Evolutionary conservation across 2,113 vertebrate species (phyloP), one percentile per base, ranked within the genome.

Genomic region (Vombatus ursinus): DNA sequence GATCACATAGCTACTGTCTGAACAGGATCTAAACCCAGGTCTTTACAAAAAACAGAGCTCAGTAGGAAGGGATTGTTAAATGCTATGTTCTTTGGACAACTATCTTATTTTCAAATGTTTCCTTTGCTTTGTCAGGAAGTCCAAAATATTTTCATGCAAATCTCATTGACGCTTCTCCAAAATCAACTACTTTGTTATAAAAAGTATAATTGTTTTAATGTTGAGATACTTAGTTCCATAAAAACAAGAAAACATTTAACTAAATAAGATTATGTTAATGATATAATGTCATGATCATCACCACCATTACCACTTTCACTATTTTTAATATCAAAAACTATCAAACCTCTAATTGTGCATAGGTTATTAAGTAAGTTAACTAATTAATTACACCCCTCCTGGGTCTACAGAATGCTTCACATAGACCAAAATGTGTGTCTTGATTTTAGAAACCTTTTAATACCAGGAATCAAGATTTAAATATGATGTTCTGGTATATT

Each of bases 11-110:
- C 1, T 84, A 84, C 7, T 84, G 6, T 84, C n/a, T 84, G n/a
- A 3, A 7, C 23, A 47, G 12, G 54, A 31, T 68, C 91, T 93
- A 8, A 22, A 61, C 91, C 26, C 4, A 57, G 53, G 31, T 95
- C 91, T 92, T 92, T 47, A 31, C 28, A 90, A 37, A 26, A 31
- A 95, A 84, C 47, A 96, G 90, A 97, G 61, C 93, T 77, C 90
- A 49, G 12, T 26, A 90, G 28, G 91, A 54, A 95, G 54, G 49
- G 52, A 77, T 92, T 94, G 19, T 95, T 51, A 52, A 94, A 91
- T 3, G 50, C 7, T 94, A 28, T n/a, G 53, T 97, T 94, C 90
- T 93, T 84, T 53, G 51, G 53, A 52, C 68, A 94, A 91, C 57
- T 68, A 94, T 84, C 19, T 84, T 44, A 84, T 22, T 84, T 84